Evolutionary conservation across 1,140 invertebrate genomes (phyloP).

Genomic region (Drosophila punjabiensis): DNA sequence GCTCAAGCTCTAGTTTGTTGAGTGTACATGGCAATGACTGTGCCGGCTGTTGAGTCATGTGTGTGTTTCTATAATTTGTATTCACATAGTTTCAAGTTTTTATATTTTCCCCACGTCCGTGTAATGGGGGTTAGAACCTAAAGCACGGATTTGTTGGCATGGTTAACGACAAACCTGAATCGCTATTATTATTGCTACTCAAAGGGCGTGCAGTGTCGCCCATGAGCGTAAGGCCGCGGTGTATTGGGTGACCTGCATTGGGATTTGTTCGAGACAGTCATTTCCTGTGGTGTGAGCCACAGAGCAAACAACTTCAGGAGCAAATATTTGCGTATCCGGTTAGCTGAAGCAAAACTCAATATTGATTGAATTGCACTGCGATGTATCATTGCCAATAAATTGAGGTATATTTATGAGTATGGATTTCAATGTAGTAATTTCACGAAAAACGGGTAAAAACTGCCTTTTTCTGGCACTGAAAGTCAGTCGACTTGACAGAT

Average conservation of each 20-base stretch:
- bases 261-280: background rate
- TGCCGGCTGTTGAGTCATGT: slow-evolving; percentile 18
- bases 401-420: background rate
- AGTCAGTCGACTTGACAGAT: slow-evolving; percentile 8
- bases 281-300: slow-evolving; percentile 28
- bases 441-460: background rate
- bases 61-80: slow-evolving; percentile 1
- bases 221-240: slow-evolving; percentile 21
- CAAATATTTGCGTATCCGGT: slow-evolving; percentile 31
- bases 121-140: slow-evolving; percentile 45
- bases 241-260: slow-evolving; percentile 38
- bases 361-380: background rate
- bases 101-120: slow-evolving; percentile 33
- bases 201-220: slow-evolving; percentile 32
- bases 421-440: background rate
- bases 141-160: slow-evolving; percentile 6
- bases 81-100: slow-evolving; percentile 28
- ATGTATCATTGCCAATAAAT: background rate
- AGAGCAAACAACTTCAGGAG: slow-evolving; percentile 21
- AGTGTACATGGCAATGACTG: slow-evolving; percentile 26
- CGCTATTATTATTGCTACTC: slow-evolving; percentile 21
- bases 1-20: background rate
- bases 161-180: slow-evolving; percentile 40
- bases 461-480: background rate
- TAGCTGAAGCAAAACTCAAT: slow-evolving; percentile 5